These are phyloP conservation scores for Papilio elwesi DNA, from an alignment of 2,888 invertebrate species.

Conservation along the genomic window DNA sequence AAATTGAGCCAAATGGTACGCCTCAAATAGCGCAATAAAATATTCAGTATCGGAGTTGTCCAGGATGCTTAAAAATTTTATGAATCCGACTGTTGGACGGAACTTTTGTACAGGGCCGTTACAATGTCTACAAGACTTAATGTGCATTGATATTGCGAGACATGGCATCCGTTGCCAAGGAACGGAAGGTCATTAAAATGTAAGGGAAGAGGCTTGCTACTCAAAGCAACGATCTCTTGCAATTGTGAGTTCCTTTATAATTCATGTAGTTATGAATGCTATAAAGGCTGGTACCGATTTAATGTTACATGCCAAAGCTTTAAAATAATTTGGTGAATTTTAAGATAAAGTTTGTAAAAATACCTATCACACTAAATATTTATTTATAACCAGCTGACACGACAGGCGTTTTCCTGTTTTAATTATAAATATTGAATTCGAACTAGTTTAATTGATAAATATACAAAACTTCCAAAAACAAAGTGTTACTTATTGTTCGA, in stretches of 20 bases:
- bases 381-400: no score
- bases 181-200: conserved; percentile 33
- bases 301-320: no score
- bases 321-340: no score
- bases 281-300: no score
- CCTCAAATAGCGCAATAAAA: conserved; percentile 37
- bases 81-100: conserved; percentile 10
- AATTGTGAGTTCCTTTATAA: conserved; percentile 8
- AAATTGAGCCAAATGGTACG: conserved; percentile 29
- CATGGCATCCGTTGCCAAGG: conserved; percentile 31
- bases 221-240: not conserved
- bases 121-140: conserved; percentile 31
- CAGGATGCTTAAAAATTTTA: conserved; percentile 28
- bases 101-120: conserved; percentile 25
- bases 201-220: conserved; percentile 17
- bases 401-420: no score
- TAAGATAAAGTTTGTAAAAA: no score
- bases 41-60: conserved; percentile 24
- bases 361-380: no score
- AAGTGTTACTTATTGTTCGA: no score
- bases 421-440: no score
- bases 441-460: no score
- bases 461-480: no score
- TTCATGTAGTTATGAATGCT: not conserved
- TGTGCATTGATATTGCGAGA: conserved; percentile 29